Base-by-base conservation (phyloP, 1,140 invertebrate genomes). In the Microvelia longipes region DNA sequence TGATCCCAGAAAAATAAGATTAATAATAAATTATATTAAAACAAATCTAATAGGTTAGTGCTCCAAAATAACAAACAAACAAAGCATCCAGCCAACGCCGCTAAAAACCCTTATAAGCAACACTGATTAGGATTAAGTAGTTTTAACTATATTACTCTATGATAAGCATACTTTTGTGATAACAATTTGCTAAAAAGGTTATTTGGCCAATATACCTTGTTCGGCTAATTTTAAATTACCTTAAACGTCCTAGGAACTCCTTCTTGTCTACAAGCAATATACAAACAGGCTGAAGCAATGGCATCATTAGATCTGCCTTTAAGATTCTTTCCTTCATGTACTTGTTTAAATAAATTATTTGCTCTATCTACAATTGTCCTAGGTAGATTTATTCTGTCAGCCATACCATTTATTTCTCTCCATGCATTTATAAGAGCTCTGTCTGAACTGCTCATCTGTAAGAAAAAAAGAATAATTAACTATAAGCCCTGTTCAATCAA, bases 201-300 rank as follows among this genome's bases (percentile, higher is more conserved):
- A n/a, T n/a, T n/a, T n/a, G n/a, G n/a, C n/a, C n/a, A n/a, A n/a
- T n/a, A n/a, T n/a, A n/a, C n/a, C n/a, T n/a, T n/a, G n/a, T n/a
- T n/a, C n/a, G n/a, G n/a, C n/a, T n/a, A 50, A 5, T 50, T 50
- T 11, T 50, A 19, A 11, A 64, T 73, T 75, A 85, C 86, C 84
- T 96, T 99, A 78, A 99, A 99, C 35, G 98, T 99, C 74, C 98
- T 86, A 0, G 97, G 97, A 0, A 99, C 98, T 14, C 94, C 94
- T 81, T 99, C 97, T 79, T 99, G 96, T 30, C 98, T 84, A 79
- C 98, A 99, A 0, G 98, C 96, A 74, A 99, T 99, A 78, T 99
- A 99, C 5, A 99, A 83, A 82, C 96, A 99, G 0, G 98, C 96
- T 0, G 97, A 97, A 0, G 96, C 94, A 76, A 99, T 98, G 0